phyloP scores from a whole-genome alignment of 2,888 invertebrate genomes.

The Dioctria rufipes region DNA sequence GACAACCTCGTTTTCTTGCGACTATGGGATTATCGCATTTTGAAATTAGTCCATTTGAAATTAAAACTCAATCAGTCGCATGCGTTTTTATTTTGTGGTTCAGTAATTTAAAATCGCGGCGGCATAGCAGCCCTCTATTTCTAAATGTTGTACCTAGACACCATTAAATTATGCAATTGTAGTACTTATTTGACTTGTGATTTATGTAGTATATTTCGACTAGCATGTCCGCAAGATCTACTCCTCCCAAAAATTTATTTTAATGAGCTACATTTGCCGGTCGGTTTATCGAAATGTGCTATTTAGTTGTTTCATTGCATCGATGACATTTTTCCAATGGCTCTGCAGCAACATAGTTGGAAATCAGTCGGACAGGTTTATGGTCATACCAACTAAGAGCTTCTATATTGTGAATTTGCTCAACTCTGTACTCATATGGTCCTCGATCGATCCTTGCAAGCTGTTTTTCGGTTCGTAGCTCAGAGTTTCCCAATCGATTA shows the following conservation, averaged over 20 bases:
- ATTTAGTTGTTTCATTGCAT: slow-evolving; percentile 57
- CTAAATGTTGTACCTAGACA: slow-evolving; percentile 50
- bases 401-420: slow-evolving; percentile 58
- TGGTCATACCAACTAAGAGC: slow-evolving; percentile 60
- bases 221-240: slow-evolving; percentile 54
- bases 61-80: not conserved
- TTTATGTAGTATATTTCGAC: slow-evolving; percentile 57
- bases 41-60: not conserved
- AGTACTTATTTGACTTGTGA: slow-evolving; percentile 57
- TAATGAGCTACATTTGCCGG: slow-evolving; percentile 57
- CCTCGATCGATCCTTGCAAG: slow-evolving; percentile 58
- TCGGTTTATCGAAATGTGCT: slow-evolving; percentile 57
- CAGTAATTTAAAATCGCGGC: not conserved
- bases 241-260: slow-evolving; percentile 55
- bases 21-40: not conserved
- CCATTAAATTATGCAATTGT: slow-evolving; percentile 56
- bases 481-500: slow-evolving; percentile 57
- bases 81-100: not conserved
- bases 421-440: slow-evolving; percentile 58
- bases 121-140: slow-evolving; percentile 27
- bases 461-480: slow-evolving; percentile 55
- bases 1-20: not conserved
- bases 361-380: slow-evolving; percentile 59
- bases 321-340: slow-evolving; percentile 58
- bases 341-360: slow-evolving; percentile 59